Evolutionary conservation across 2,888 invertebrate species (phyloP).

Genomic region (Plebejus melissa): DNA sequence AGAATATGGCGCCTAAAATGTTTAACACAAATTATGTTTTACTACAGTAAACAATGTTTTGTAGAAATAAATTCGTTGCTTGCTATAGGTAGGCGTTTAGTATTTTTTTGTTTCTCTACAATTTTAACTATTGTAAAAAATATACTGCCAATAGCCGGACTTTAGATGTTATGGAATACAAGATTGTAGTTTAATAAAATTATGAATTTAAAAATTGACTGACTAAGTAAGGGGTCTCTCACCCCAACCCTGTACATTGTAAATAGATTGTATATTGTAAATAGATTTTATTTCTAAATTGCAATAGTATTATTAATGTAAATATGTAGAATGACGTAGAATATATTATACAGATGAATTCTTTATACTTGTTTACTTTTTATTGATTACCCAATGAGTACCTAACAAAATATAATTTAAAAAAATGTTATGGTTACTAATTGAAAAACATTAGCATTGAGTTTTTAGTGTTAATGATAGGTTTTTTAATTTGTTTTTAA

Average conservation of each 20-base stretch:
- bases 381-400: background rate
- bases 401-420: no score
- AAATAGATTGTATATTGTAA: constrained; percentile 44
- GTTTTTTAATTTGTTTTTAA: no score
- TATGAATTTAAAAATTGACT: constrained; percentile 56
- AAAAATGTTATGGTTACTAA: no score
- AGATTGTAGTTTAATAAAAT: constrained; percentile 33
- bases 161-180: constrained; percentile 31
- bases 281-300: constrained; percentile 31
- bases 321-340: constrained; percentile 42
- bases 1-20: background rate
- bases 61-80: background rate
- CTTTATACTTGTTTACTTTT: constrained; percentile 39
- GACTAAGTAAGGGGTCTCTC: constrained; percentile 40
- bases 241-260: constrained; percentile 34
- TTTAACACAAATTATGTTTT: constrained; percentile 23
- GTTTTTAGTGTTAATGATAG: no score
- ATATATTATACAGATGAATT: constrained; percentile 50
- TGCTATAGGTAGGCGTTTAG: background rate
- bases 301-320: constrained; percentile 37
- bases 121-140: background rate
- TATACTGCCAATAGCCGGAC: background rate
- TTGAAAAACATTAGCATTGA: no score
- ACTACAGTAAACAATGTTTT: background rate
- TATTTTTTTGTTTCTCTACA: background rate